Evolutionary conservation across 1,140 invertebrate genomes (phyloP), one percentile per base, ranked within the genome.

Genomic region (Lutraria rhynchaena): DNA sequence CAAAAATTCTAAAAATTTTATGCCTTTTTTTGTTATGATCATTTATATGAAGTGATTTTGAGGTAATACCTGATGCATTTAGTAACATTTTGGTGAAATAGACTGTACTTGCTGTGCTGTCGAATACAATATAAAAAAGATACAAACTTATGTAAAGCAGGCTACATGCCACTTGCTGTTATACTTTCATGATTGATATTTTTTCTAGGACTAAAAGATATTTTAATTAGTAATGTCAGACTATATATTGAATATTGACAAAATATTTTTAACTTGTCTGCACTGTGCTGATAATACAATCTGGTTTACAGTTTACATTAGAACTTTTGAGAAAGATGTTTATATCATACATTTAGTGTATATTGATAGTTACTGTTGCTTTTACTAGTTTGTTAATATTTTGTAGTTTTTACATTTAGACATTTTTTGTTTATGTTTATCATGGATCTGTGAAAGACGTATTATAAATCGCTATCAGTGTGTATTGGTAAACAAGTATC

Each of bases 331-430:
- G 15, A 41, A 41, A 67, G 37, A 46, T 67, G 13, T 67, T 67
- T 49, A 51, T 51, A 55, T 22, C 17, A 22, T 55, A 55, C 51
- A 55, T 55, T 49, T 67, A 17, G 63, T 67, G 44, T 67, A 67
- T 13, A 67, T 17, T 19, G 37, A 46, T 49, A 67, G 63, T 46
- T 67, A 46, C 37, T 67, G 63, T 67, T 67, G 63, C 63, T 49
- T 67, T 67, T 67, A 67, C 63, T 67, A 67, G 63, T 67, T 67
- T 67, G 63, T 67, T 67, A 67, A 67, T 67, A 67, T 67, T 65
- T 67, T 67, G 63, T 67, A 67, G 63, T 67, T 67, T 67, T 67
- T 67, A 67, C 63, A 67, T 67, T 67, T 67, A 67, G 63, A 67
- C 41, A 29, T 49, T 15, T 46, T 67, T 67, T 67, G 37, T 67